Evolutionary conservation across 2,888 invertebrate species (phyloP).

Genomic region (Ormyrus thymus): DNA sequence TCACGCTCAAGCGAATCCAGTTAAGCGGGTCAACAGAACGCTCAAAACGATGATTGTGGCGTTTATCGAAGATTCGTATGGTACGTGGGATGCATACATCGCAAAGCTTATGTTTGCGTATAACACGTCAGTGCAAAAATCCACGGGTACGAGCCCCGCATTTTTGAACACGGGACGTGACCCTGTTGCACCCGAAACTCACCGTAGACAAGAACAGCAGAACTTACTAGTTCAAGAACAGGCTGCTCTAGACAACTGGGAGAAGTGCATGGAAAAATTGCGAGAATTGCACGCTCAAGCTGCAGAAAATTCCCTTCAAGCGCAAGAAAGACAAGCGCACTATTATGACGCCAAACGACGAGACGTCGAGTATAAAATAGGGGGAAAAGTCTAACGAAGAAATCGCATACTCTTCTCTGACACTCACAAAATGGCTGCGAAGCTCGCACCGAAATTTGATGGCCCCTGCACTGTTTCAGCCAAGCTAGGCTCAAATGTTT

Average conservation of each 20-base stretch:
- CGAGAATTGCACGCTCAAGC: background rate
- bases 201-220: no score
- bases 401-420: background rate
- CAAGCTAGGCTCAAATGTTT: background rate
- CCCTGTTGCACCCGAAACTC: no score
- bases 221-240: background rate
- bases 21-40: slow-evolving; percentile 59
- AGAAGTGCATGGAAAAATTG: background rate
- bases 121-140: background rate
- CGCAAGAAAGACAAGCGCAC: background rate
- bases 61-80: slow-evolving; percentile 55
- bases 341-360: background rate
- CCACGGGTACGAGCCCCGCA: no score
- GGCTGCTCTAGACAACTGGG: background rate
- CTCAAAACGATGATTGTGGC: slow-evolving; percentile 56
- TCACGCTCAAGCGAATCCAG: slow-evolving; percentile 61
- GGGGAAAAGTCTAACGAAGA: background rate
- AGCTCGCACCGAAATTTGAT: background rate
- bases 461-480: background rate
- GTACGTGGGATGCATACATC: background rate
- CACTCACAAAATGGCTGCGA: background rate
- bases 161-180: no score
- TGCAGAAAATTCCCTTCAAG: background rate
- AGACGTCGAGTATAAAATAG: background rate
- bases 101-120: background rate